Evolutionary conservation across 2,113 vertebrate species (phyloP).

Genomic region (Protomyctophum bolini): DNA sequence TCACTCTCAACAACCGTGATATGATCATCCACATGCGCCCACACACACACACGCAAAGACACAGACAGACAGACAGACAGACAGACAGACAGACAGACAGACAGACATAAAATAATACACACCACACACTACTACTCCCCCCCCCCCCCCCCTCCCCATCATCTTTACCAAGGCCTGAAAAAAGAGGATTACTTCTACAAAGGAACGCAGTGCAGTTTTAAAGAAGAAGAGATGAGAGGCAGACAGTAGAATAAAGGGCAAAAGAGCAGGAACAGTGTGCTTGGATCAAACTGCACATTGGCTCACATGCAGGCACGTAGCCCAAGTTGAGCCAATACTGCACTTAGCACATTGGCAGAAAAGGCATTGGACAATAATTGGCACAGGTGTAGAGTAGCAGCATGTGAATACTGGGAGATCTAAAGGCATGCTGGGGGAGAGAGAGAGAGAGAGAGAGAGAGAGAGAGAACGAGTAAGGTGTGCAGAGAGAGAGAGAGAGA

Average conservation of each 20-base stretch:
- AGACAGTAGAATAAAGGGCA: conserved; percentile 1
- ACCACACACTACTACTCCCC: neutral
- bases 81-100: neutral
- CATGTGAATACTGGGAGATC: neutral
- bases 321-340: conserved; percentile 23
- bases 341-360: conserved; percentile 5
- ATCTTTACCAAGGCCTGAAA: conserved; percentile 14
- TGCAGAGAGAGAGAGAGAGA: neutral
- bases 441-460: neutral
- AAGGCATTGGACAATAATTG: conserved; percentile 10
- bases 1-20: too few species aligned
- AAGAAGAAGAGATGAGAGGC: conserved; percentile 11
- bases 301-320: conserved; percentile 16
- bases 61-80: neutral
- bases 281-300: conserved; percentile 22
- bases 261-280: conserved; percentile 10
- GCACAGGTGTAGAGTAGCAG: conserved; percentile 13
- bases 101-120: neutral
- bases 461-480: neutral
- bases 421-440: neutral
- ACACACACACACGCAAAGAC: neutral
- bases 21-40: neutral
- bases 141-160: neutral
- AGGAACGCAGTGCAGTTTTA: conserved; percentile 10
- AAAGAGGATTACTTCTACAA: conserved; percentile 31